Conservation (phyloP, 2,888 invertebrate species). For the Drosophila kuntzei region DNA sequence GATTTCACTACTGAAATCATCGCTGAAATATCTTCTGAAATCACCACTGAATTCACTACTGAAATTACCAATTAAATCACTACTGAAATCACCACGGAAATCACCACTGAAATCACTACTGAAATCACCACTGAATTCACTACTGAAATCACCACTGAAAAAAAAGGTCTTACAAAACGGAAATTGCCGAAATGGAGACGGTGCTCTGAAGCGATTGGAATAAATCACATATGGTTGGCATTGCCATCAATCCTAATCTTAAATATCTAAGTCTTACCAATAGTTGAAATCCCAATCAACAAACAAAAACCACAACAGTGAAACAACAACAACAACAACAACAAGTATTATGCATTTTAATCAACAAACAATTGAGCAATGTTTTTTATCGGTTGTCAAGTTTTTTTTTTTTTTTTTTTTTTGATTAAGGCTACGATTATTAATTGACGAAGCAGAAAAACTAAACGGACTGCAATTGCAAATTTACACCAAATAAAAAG, state of each 20-base stretch:
- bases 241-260: slow-evolving; percentile 29
- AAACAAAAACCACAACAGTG: slow-evolving; percentile 16
- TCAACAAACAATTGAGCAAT: slow-evolving; percentile 29
- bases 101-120: neutral
- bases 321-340: slow-evolving; percentile 26
- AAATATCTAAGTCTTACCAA: slow-evolving; percentile 43
- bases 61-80: no score
- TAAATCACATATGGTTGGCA: slow-evolving; percentile 27
- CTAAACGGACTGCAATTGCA: slow-evolving; percentile 35
- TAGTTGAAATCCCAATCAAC: slow-evolving; percentile 42
- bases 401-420: slow-evolving; percentile 30
- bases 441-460: slow-evolving; percentile 36
- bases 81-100: neutral
- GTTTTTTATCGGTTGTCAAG: slow-evolving; percentile 16
- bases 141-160: neutral
- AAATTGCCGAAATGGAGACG: slow-evolving; percentile 96
- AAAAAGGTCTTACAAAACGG: slow-evolving; percentile 88
- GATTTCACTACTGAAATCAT: no score
- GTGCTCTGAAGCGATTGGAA: slow-evolving; percentile 87
- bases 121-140: neutral
- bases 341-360: slow-evolving; percentile 41
- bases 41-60: neutral
- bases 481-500: slow-evolving; percentile 52
- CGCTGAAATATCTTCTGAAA: no score
- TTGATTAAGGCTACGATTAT: slow-evolving; percentile 30